phyloP scores from a whole-genome alignment of 2,797 vertebrate species.

The Pipistrellus pipistrellus region DNA sequence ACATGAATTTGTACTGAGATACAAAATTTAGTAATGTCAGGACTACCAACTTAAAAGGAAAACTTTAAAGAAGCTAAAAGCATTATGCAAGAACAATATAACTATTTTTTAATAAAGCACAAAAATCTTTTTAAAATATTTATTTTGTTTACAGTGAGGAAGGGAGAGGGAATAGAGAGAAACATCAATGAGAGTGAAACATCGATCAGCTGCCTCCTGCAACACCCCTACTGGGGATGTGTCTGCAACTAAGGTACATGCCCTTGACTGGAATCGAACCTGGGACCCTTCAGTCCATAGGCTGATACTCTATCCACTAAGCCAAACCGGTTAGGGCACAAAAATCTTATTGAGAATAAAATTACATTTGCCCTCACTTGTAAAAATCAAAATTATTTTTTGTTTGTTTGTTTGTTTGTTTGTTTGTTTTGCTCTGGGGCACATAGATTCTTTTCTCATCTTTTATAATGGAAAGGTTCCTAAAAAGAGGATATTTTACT shows the following conservation, averaged over 20 bases:
- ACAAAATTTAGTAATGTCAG: constrained; percentile 16
- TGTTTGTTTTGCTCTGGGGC: constrained; percentile 35
- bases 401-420: background rate
- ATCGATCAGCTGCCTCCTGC: too few species aligned
- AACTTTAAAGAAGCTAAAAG: constrained; percentile 49
- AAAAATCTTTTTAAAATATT: background rate
- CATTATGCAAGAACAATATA: background rate
- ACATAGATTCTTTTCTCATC: constrained; percentile 43
- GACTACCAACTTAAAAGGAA: constrained; percentile 14
- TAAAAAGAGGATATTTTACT: background rate
- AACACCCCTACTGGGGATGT: too few species aligned
- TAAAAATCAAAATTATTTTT: constrained; percentile 31
- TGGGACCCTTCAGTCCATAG: too few species aligned
- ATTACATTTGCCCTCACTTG: constrained; percentile 12
- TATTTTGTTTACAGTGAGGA: too few species aligned
- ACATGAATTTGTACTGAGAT: constrained; percentile 16
- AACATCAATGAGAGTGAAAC: too few species aligned
- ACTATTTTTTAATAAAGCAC: constrained; percentile 50
- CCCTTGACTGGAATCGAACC: too few species aligned
- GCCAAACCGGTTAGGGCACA: background rate
- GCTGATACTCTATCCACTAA: too few species aligned
- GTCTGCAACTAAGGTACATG: too few species aligned
- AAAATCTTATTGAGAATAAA: constrained; percentile 8
- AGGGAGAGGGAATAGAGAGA: too few species aligned
- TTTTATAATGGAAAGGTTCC: constrained; percentile 48